phyloP scores from a whole-genome alignment of 2,888 invertebrate species.

The Limnephilus marmoratus region DNA sequence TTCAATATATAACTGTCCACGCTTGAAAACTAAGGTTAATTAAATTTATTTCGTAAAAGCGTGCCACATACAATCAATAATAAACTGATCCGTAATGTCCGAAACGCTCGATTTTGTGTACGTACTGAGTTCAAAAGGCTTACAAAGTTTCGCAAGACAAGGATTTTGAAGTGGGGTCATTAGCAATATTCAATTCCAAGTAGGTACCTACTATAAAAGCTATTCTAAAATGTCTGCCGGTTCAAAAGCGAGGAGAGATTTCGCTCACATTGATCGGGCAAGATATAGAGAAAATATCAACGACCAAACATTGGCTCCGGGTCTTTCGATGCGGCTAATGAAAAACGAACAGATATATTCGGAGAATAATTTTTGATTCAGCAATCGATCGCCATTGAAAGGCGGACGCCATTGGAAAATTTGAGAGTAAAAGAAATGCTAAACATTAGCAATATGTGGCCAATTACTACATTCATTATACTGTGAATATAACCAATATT shows the following conservation, averaged over 20 bases:
- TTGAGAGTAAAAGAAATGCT: not conserved
- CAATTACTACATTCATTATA: not conserved
- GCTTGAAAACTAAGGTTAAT: too few species aligned
- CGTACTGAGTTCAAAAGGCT: too few species aligned
- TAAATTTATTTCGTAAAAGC: too few species aligned
- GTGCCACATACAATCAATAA: too few species aligned
- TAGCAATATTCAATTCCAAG: not conserved
- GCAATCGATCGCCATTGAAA: conserved; percentile 3
- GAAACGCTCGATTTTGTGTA: too few species aligned
- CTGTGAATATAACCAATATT: not conserved
- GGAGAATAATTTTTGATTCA: not conserved
- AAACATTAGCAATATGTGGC: not conserved
- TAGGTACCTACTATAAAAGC: not conserved
- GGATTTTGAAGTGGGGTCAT: too few species aligned
- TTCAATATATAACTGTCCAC: not conserved
- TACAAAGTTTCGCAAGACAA: too few species aligned
- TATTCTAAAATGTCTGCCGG: not conserved
- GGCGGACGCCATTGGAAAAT: not conserved
- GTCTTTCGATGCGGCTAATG: not conserved
- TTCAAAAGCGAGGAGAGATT: not conserved
- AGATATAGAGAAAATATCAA: not conserved
- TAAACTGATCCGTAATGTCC: too few species aligned
- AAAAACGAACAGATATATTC: not conserved
- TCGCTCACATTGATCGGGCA: not conserved
- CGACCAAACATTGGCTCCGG: not conserved